Conservation (phyloP, 2,888 invertebrate genomes). For the Mimas tiliae region DNA sequence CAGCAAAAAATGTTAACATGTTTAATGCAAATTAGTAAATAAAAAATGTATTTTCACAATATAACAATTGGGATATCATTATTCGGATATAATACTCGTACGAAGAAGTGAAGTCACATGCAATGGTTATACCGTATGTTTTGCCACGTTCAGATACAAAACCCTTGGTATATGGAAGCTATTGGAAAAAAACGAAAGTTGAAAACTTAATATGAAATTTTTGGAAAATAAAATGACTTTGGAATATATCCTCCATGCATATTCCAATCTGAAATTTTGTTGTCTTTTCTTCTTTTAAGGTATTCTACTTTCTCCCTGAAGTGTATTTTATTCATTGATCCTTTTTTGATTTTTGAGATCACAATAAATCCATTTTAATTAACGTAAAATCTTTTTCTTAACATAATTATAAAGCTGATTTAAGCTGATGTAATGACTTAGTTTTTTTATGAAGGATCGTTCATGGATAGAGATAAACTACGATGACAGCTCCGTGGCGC, state of each 20-base stretch:
- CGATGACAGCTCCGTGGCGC: too few relatives aligned
- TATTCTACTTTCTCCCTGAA: background rate
- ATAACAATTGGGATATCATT: conserved; percentile 14
- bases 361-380: background rate
- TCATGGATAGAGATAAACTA: too few relatives aligned
- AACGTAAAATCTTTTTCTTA: background rate
- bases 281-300: background rate
- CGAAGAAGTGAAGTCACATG: conserved; percentile 11
- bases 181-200: conserved; percentile 3
- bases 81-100: conserved; percentile 16
- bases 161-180: conserved; percentile 19
- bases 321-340: too few relatives aligned
- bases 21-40: conserved; percentile 17
- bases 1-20: conserved; percentile 9
- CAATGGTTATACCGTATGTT: conserved; percentile 16
- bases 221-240: conserved; percentile 23
- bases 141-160: background rate
- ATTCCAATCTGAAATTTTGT: conserved; percentile 18
- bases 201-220: conserved; percentile 16
- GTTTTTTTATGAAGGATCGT: too few relatives aligned
- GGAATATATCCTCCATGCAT: conserved; percentile 23
- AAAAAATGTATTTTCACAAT: conserved; percentile 23
- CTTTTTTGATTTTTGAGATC: background rate
- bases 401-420: background rate
- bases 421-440: too few relatives aligned